A percentile compares a stretch with the other conserved stretches of the same genome.
These are phyloP conservation scores for Willowsia nigromaculata DNA, from an alignment of 2,888 invertebrate species.

Conservation along the genomic window DNA sequence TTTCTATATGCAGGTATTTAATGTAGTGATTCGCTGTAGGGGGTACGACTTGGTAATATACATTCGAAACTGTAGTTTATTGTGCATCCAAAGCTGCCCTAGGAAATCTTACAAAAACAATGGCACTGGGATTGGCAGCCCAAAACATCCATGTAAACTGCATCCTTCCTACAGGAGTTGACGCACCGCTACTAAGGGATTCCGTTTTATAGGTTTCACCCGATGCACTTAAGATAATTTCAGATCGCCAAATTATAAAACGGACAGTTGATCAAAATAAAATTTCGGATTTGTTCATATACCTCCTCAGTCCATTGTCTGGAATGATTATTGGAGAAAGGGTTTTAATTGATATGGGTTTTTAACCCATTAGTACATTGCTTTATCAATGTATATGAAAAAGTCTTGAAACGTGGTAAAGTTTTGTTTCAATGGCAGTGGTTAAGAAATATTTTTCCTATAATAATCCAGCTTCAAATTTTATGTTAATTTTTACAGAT, in stretches of 20 bases:
- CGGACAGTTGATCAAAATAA: neutral
- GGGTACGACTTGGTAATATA: neutral
- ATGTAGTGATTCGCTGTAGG: neutral
- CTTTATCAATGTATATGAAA: too few relatives aligned
- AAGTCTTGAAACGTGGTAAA: too few relatives aligned
- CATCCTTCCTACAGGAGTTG: slow-evolving; percentile 80
- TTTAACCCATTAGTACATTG: too few relatives aligned
- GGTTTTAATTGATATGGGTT: slow-evolving; percentile 81
- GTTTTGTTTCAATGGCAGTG: too few relatives aligned
- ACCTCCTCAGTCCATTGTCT: slow-evolving; percentile 81
- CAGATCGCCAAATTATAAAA: neutral
- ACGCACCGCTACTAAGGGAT: slow-evolving; percentile 81
- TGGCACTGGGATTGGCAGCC: slow-evolving; percentile 82
- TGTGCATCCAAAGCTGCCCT: slow-evolving; percentile 81
- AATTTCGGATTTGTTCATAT: slow-evolving; percentile 79
- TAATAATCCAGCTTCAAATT: too few relatives aligned
- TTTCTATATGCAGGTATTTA: too few relatives aligned
- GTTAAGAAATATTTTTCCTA: too few relatives aligned
- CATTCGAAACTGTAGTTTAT: neutral
- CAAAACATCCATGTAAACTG: slow-evolving; percentile 80
- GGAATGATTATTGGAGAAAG: slow-evolving; percentile 81
- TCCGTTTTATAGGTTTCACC: neutral
- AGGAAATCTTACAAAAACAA: slow-evolving; percentile 81
- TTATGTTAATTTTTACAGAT: too few relatives aligned
- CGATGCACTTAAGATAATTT: neutral